Percentiles rank a stretch among this genome's conserved stretches.
These are phyloP conservation scores for Tetraodon nigroviridis DNA, from an alignment of 2,113 vertebrate species.

Conservation along the genomic window DNA sequence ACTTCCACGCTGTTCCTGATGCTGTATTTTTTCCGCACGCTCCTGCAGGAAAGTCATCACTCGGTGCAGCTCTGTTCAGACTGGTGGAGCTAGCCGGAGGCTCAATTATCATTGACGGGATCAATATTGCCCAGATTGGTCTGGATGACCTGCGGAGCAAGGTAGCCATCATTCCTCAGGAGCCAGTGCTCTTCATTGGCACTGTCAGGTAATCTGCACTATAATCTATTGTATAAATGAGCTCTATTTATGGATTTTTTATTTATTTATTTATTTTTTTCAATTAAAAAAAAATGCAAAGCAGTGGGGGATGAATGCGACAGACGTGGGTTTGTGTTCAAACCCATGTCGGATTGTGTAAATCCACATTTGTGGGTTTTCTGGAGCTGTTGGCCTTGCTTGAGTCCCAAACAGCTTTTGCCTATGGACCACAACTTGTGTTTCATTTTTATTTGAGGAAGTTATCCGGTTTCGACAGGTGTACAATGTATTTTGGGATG, in stretches of 20 bases:
- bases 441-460: too few relatives aligned
- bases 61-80: conserved; percentile 76
- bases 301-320: conserved; percentile 3
- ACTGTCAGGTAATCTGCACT: conserved; percentile 69
- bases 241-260: conserved; percentile 2
- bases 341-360: too few relatives aligned
- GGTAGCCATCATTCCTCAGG: conserved; percentile 81
- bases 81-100: conserved; percentile 74
- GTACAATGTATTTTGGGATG: too few relatives aligned
- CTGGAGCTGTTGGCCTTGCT: too few relatives aligned
- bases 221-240: conserved; percentile 6
- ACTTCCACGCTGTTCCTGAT: conserved; percentile 8
- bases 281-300: conserved; percentile 4
- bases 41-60: conserved; percentile 77
- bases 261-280: background rate
- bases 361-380: too few relatives aligned
- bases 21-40: conserved; percentile 2
- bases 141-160: conserved; percentile 77
- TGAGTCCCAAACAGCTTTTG: too few relatives aligned
- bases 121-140: conserved; percentile 73
- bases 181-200: conserved; percentile 78
- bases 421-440: too few relatives aligned
- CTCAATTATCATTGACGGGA: conserved; percentile 74
- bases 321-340: background rate
- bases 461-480: too few relatives aligned